Base-by-base conservation (phyloP, 1,140 invertebrate genomes). In the Radopholus similis region DNA sequence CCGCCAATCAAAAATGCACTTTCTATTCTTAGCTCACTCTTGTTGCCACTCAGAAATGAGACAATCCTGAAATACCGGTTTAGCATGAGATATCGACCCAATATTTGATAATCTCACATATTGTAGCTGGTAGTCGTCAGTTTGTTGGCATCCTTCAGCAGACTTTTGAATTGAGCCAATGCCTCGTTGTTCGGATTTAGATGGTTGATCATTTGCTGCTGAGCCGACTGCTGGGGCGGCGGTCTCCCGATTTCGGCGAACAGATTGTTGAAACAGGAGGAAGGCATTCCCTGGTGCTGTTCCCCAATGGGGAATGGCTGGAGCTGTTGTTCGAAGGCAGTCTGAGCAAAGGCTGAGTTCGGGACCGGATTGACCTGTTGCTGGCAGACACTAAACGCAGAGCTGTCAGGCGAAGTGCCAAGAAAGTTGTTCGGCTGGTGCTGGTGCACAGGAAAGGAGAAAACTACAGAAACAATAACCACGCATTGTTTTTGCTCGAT, bases 101-200 rank as follows among this genome's bases (percentile, higher is more conserved):
- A n/a, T n/a, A n/a, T n/a, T n/a, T n/a, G n/a, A n/a, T n/a, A n/a
- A n/a, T n/a, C n/a, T n/a, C n/a, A n/a, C n/a, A 68, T 34, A 32
- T 68, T 68, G n/a, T 68, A 34, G 34, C 60, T 68, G 28, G 38
- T 28, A 5, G 49, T 58, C 32, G 40, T 68, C 8, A 68, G 26
- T 21, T 68, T 68, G 21, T 68, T 68, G 6, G 66, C 66, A 32
- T 42, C 57, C 34, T 68, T 64, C 49, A 68, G 34, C 44, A 68
- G n/a, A 18, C 38, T 44, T 13, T 68, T 64, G 30, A 68, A 68
- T 26, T 68, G 66, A 21, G 51, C 42, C 32, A 66, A 26, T n/a
- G 64, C 54, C 2, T 56, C 42, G 18, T 37, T 32, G 49, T 59
- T 64, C 9, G 15, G 4, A 38, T 11, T 21, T 37, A 49, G 35